phyloP scores from a whole-genome alignment of 2,888 invertebrate genomes.

The Drosophila neotestacea region DNA sequence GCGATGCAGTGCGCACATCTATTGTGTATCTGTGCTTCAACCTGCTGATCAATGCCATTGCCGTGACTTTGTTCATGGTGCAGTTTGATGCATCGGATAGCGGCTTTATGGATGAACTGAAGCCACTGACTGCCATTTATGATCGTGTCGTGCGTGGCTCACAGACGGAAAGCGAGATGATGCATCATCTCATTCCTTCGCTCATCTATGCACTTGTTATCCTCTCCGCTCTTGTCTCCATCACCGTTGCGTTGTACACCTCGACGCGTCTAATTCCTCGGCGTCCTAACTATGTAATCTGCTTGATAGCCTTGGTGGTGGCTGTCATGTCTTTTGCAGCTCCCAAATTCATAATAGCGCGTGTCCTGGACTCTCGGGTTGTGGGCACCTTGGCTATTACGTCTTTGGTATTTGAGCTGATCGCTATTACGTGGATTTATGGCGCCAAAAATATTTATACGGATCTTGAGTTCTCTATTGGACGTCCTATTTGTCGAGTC shows the following conservation, averaged over 20 bases:
- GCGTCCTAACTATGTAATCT: constrained; percentile 84
- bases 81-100: constrained; percentile 83
- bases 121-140: constrained; percentile 84
- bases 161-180: constrained; percentile 61
- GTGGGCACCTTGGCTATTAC: constrained; percentile 84
- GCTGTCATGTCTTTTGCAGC: constrained; percentile 82
- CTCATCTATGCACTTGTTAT: constrained; percentile 82
- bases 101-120: constrained; percentile 82
- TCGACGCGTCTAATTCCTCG: constrained; percentile 83
- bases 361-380: constrained; percentile 83
- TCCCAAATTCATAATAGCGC: constrained; percentile 82
- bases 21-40: constrained; percentile 85
- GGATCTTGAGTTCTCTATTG: constrained; percentile 85
- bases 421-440: constrained; percentile 85
- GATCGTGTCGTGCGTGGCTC: constrained; percentile 81
- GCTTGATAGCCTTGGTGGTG: constrained; percentile 82
- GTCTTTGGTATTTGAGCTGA: constrained; percentile 84
- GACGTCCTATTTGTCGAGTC: constrained; percentile 84
- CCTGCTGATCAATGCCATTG: constrained; percentile 83
- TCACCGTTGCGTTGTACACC: constrained; percentile 84
- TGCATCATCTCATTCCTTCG: constrained; percentile 80
- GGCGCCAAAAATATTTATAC: constrained; percentile 85
- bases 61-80: constrained; percentile 85
- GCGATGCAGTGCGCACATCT: constrained; percentile 85
- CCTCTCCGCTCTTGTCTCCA: constrained; percentile 82